Percentiles rank a stretch among this genome's conserved stretches.
Conservation (phyloP, 2,888 invertebrate species). For the Volucella inanis region DNA sequence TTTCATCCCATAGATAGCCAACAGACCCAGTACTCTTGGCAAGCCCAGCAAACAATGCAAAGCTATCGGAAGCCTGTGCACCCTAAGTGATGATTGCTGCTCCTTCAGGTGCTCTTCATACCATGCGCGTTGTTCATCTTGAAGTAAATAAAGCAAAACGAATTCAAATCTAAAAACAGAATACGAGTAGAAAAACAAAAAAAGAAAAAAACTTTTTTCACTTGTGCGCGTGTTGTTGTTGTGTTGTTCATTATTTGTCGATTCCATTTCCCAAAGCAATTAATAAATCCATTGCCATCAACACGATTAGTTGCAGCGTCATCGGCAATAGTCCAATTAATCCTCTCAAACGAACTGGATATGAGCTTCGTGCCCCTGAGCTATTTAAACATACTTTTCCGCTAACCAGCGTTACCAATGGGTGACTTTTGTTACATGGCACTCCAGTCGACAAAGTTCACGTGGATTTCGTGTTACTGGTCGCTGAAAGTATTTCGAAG, state of each 20-base stretch:
- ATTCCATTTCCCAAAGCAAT: conserved; percentile 66
- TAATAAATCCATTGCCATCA: conserved; percentile 65
- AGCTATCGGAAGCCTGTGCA: conserved; percentile 29
- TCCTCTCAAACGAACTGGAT: conserved; percentile 24
- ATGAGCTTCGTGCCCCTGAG: background rate
- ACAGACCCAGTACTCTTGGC: background rate
- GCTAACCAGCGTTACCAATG: no score
- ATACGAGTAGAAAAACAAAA: conserved; percentile 22
- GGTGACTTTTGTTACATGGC: no score
- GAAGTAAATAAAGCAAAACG: conserved; percentile 49
- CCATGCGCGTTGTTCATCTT: conserved; percentile 47
- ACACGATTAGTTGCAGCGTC: conserved; percentile 68
- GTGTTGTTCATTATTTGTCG: conserved; percentile 22
- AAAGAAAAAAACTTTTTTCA: no score
- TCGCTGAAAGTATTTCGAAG: no score
- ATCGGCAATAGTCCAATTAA: conserved; percentile 64
- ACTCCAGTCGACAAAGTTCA: no score
- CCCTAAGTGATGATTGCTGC: conserved; percentile 53
- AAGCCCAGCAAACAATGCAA: conserved; percentile 33
- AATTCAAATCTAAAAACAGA: conserved; percentile 1
- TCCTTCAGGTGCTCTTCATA: conserved; percentile 47
- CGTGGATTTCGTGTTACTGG: no score
- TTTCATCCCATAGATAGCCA: conserved; percentile 10
- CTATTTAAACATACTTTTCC: background rate
- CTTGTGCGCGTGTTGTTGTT: conserved; percentile 4